A percentile compares a stretch with the other conserved stretches of the same genome.
These are phyloP conservation scores for Oxycera nigricornis DNA, from an alignment of 2,888 invertebrate genomes.

Conservation along the genomic window DNA sequence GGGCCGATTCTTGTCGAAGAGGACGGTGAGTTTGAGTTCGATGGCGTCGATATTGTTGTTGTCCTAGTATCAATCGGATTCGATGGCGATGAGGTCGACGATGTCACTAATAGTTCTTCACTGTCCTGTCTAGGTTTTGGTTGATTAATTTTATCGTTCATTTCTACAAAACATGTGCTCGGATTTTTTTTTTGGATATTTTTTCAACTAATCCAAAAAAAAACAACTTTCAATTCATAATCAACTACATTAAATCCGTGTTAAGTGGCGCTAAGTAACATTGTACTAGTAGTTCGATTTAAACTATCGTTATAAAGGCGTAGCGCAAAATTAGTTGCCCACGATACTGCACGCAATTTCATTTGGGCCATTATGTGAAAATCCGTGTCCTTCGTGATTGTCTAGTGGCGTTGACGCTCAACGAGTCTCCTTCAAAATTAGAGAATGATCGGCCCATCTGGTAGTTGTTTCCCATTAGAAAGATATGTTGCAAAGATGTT, in stretches of 20 bases:
- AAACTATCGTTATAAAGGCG: constrained; percentile 2
- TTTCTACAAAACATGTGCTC: constrained; percentile 42
- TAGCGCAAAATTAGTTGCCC: no score
- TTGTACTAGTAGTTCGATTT: constrained; percentile 8
- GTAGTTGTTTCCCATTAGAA: not conserved
- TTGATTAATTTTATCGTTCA: constrained; percentile 46
- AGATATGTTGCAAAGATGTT: not conserved
- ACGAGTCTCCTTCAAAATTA: not conserved
- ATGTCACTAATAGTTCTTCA: constrained; percentile 55
- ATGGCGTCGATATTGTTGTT: constrained; percentile 50
- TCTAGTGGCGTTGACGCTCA: not conserved
- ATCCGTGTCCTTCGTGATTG: not conserved
- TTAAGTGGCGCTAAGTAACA: constrained; percentile 5
- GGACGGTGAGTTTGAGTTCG: constrained; percentile 51
- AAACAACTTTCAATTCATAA: not conserved
- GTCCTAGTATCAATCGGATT: constrained; percentile 39
- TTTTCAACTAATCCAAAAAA: not conserved
- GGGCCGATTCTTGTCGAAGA: not conserved
- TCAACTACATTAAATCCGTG: not conserved
- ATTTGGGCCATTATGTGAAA: constrained; percentile 12
- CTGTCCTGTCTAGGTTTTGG: constrained; percentile 49
- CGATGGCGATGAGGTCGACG: constrained; percentile 50
- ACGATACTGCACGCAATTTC: no score
- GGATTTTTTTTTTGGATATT: not conserved
- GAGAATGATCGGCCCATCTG: constrained; percentile 12